These are phyloP conservation scores for Aphodius granarius DNA, from an alignment of 2,888 invertebrate species.

Conservation along the genomic window DNA sequence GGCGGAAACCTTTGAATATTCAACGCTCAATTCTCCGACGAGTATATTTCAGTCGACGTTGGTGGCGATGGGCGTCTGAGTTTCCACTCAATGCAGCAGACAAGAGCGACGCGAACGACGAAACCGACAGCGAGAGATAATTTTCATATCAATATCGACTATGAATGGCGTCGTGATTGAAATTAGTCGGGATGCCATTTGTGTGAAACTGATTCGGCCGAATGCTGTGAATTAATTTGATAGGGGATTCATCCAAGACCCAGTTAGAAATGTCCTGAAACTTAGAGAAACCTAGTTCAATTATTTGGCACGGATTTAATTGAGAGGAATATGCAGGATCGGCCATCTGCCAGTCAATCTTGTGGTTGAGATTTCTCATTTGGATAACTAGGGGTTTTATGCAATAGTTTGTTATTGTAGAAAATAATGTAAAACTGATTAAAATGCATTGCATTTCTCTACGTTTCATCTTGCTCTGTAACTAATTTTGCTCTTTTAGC, in stretches of 20 bases:
- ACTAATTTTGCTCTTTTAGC: too few species aligned
- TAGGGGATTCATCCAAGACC: neutral
- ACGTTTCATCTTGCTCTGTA: too few species aligned
- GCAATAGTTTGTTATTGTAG: too few species aligned
- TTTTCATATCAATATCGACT: neutral
- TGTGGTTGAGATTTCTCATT: too few species aligned
- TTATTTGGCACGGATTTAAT: too few species aligned
- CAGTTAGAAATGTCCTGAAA: neutral
- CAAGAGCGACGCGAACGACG: neutral
- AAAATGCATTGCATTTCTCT: too few species aligned
- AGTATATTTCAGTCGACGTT: neutral
- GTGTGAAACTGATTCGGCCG: neutral
- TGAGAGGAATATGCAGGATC: too few species aligned
- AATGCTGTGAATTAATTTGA: neutral
- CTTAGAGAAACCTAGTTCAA: too few species aligned
- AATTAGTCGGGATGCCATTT: neutral
- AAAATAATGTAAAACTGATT: too few species aligned
- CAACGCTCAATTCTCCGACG: neutral
- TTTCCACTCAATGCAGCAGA: neutral
- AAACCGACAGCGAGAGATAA: neutral
- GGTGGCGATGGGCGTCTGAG: neutral
- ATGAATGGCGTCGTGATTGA: neutral
- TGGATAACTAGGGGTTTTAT: too few species aligned
- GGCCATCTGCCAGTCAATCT: too few species aligned
- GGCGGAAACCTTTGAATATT: conserved; percentile 8